phyloP scores from a whole-genome alignment of 2,888 invertebrate genomes.

The Eremobia ochroleuca region DNA sequence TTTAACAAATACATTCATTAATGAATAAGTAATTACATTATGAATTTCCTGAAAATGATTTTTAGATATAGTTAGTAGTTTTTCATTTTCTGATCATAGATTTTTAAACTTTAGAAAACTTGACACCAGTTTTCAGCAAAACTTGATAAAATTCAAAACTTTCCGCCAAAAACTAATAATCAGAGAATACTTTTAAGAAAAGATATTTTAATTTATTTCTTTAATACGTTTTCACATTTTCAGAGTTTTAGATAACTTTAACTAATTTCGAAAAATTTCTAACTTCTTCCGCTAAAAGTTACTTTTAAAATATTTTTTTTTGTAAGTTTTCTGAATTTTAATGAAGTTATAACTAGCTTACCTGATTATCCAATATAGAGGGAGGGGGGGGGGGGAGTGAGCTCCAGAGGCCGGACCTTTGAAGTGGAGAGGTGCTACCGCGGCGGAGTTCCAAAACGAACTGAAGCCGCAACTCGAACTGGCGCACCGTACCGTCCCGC shows the following conservation, averaged over 20 bases:
- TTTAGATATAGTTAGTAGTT: no score
- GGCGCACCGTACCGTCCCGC: neutral
- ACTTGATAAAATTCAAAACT: neutral
- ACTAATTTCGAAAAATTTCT: no score
- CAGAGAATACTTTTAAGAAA: neutral
- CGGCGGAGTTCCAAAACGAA: constrained; percentile 14
- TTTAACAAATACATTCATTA: neutral
- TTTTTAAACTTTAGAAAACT: neutral
- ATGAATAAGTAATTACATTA: neutral
- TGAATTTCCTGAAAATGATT: neutral
- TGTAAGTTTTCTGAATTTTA: neutral
- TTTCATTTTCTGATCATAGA: neutral
- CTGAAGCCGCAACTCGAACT: constrained; percentile 3
- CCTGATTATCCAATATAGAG: neutral
- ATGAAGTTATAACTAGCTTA: neutral
- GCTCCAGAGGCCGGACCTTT: neutral
- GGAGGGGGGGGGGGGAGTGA: neutral
- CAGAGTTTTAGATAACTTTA: neutral
- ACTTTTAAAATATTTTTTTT: neutral
- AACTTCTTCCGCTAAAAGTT: neutral
- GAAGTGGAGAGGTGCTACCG: constrained; percentile 7
- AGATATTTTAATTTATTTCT: neutral
- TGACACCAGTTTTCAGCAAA: neutral
- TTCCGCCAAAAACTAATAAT: neutral
- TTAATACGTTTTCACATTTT: neutral